phyloP scores from a whole-genome alignment of 2,113 vertebrate genomes.

The Eolophus roseicapilla region DNA sequence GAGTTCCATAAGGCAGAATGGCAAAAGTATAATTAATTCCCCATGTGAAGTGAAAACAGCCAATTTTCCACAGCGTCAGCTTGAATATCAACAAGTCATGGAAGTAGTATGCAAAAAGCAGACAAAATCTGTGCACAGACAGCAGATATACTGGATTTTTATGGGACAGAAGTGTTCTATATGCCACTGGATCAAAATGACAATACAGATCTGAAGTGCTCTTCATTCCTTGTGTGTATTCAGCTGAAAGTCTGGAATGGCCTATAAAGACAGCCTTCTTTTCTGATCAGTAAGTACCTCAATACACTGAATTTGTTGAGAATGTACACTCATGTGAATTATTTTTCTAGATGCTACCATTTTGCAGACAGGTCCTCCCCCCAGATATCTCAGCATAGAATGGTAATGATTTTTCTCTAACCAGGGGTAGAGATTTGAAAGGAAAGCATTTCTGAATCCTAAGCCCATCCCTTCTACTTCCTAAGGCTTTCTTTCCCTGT shows the following conservation, averaged over 20 bases:
- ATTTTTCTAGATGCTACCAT: not conserved
- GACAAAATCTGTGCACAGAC: not conserved
- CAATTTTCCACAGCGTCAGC: not conserved
- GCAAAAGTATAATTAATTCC: slow-evolving; percentile 29
- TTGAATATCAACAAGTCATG: not conserved
- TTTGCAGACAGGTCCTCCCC: not conserved
- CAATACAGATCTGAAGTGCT: not conserved
- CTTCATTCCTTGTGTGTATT: not conserved
- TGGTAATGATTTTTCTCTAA: not conserved
- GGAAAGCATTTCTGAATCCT: not conserved
- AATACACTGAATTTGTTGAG: not conserved
- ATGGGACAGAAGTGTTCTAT: not conserved
- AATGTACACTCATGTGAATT: not conserved
- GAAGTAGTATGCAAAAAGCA: slow-evolving; percentile 2
- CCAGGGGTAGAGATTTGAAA: not conserved
- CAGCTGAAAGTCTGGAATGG: not conserved
- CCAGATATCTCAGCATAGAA: not conserved
- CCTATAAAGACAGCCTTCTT: not conserved
- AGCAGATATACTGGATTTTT: not conserved
- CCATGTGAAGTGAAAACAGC: slow-evolving; percentile 19
- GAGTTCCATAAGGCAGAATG: slow-evolving; percentile 8
- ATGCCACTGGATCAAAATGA: not conserved
- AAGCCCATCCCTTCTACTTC: not conserved
- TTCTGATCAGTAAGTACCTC: not conserved
- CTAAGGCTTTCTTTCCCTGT: not conserved